These are phyloP conservation scores for Chymomyza caudatula DNA, from an alignment of 2,888 invertebrate genomes.

Conservation along the genomic window DNA sequence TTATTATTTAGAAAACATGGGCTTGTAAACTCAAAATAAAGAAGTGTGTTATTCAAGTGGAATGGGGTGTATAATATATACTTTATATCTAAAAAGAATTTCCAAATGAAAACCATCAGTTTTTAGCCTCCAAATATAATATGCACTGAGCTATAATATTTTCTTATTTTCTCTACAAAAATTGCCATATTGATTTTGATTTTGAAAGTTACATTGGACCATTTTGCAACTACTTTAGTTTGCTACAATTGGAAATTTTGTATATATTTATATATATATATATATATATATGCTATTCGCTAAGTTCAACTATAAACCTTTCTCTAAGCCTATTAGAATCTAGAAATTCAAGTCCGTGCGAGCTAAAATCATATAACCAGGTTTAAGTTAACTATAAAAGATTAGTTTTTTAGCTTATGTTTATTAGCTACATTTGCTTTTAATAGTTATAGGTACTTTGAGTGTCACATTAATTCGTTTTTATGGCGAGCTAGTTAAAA, in stretches of 20 bases:
- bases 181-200: background rate
- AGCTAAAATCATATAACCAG: background rate
- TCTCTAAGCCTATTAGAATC: background rate
- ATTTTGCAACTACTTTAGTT: background rate
- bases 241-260: background rate
- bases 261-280: background rate
- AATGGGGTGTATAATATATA: too few relatives aligned
- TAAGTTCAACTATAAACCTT: background rate
- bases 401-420: slow-evolving; percentile 15
- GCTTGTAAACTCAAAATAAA: too few relatives aligned
- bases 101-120: too few relatives aligned
- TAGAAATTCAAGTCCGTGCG: background rate
- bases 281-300: background rate
- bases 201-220: background rate
- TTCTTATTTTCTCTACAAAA: background rate
- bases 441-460: slow-evolving; percentile 46
- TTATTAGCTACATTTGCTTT: slow-evolving; percentile 12
- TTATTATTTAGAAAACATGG: too few relatives aligned
- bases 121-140: too few relatives aligned
- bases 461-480: slow-evolving; percentile 43
- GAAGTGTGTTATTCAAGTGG: too few relatives aligned
- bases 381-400: slow-evolving; percentile 2
- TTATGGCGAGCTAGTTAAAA: background rate
- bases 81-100: too few relatives aligned
- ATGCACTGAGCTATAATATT: too few relatives aligned